Percentiles rank a stretch among this genome's conserved stretches.
phyloP scores from a whole-genome alignment of 1,140 invertebrate species.

The Euura lappo region DNA sequence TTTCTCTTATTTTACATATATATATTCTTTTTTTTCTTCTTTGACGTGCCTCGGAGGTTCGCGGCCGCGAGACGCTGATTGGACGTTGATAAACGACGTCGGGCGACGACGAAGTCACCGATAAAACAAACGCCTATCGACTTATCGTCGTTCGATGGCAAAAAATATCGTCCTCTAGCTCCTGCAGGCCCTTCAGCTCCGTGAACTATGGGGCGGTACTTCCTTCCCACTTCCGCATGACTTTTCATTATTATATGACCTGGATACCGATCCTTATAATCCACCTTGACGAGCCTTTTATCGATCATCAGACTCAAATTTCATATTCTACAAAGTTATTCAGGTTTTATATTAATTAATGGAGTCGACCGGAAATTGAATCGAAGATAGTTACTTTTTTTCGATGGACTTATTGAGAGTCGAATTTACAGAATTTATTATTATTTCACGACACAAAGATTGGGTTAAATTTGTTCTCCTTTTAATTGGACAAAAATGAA shows the following conservation, averaged over 20 bases:
- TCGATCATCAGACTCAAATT: not conserved
- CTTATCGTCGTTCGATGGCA: conserved; percentile 21
- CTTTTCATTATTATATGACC: not conserved
- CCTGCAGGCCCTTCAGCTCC: not conserved
- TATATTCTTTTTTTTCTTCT: not conserved
- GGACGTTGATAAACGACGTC: conserved; percentile 52
- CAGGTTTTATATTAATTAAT: no score
- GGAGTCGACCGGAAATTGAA: no score
- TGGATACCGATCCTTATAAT: not conserved
- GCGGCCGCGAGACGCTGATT: conserved; percentile 40
- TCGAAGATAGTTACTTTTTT: no score
- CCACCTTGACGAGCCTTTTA: not conserved
- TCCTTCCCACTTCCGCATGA: not conserved
- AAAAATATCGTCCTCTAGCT: conserved; percentile 26
- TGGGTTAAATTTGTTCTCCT: no score
- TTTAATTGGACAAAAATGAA: no score
- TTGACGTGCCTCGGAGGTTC: not conserved
- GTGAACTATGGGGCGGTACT: not conserved
- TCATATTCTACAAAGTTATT: not conserved
- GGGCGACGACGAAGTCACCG: conserved; percentile 28
- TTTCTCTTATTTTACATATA: conserved; percentile 6
- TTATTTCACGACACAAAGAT: no score
- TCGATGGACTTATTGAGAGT: no score
- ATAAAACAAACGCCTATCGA: conserved; percentile 50
- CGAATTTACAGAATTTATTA: no score